These are phyloP conservation scores for Neolamprologus sp. DNA, from an alignment of 2,113 vertebrate genomes.

Conservation along the genomic window DNA sequence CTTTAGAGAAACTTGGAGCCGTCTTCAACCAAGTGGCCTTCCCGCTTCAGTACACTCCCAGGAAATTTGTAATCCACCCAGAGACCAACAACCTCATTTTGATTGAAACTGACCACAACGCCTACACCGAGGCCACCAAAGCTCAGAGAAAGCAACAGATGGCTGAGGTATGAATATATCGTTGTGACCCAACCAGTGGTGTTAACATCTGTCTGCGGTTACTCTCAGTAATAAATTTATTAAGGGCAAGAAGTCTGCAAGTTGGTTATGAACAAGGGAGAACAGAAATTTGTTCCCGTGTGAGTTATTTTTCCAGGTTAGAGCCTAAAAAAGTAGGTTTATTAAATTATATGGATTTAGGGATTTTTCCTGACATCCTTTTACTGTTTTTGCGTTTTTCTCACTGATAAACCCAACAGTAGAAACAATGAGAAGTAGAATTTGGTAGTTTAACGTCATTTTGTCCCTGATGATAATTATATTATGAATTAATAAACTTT, in stretches of 20 bases:
- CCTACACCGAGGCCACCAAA: constrained; percentile 96
- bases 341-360: not conserved
- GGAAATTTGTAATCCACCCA: constrained; percentile 96
- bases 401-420: not conserved
- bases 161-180: constrained; percentile 81
- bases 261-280: not conserved
- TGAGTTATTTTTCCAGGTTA: not conserved
- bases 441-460: not conserved
- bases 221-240: not conserved
- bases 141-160: constrained; percentile 98
- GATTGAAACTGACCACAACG: constrained; percentile 97
- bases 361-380: not conserved
- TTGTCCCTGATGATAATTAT: not conserved
- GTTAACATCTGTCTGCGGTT: not conserved
- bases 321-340: not conserved
- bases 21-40: constrained; percentile 99
- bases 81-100: constrained; percentile 94
- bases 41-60: constrained; percentile 91
- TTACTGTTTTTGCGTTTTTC: fast-evolving
- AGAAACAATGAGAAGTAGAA: not conserved
- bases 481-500: not conserved
- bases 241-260: not conserved
- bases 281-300: not conserved
- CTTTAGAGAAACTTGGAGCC: constrained; percentile 93
- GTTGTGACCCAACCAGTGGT: not conserved